phyloP scores from a whole-genome alignment of 2,888 invertebrate species.

The Calameuta idolon region DNA sequence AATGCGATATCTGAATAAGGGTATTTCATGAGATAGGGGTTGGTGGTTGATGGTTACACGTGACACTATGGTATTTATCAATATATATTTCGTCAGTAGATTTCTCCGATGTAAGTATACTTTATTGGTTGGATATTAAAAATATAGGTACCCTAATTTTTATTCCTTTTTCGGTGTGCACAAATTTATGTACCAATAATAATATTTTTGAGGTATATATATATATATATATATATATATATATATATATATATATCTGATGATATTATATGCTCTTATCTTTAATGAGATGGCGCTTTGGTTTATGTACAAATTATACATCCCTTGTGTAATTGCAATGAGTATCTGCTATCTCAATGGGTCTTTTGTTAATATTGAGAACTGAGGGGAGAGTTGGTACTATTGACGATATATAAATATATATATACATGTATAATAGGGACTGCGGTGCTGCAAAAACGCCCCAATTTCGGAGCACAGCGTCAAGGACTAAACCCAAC shows the following conservation, averaged over 20 bases:
- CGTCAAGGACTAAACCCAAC: constrained; percentile 6
- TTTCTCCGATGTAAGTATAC: too few species aligned
- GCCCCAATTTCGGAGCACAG: constrained; percentile 10
- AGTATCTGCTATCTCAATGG: not conserved
- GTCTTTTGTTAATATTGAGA: not conserved
- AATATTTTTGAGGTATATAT: too few species aligned
- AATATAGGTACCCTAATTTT: too few species aligned
- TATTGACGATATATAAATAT: not conserved
- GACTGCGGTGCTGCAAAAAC: constrained; percentile 1
- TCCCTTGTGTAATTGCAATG: not conserved
- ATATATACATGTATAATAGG: not conserved
- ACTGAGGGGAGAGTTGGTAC: not conserved
- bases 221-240: too few species aligned
- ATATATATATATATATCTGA: too few species aligned
- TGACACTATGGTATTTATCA: not conserved
- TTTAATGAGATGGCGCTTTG: not conserved
- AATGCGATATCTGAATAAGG: constrained; percentile 8
- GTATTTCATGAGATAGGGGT: not conserved
- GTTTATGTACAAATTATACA: not conserved
- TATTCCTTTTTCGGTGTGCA: too few species aligned
- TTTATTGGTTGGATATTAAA: too few species aligned
- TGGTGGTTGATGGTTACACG: not conserved
- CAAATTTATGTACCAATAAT: too few species aligned
- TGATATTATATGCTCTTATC: not conserved
- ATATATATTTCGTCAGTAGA: not conserved